These are phyloP conservation scores for Andrena cerasifolii DNA, from an alignment of 1,140 invertebrate genomes.

Conservation along the genomic window DNA sequence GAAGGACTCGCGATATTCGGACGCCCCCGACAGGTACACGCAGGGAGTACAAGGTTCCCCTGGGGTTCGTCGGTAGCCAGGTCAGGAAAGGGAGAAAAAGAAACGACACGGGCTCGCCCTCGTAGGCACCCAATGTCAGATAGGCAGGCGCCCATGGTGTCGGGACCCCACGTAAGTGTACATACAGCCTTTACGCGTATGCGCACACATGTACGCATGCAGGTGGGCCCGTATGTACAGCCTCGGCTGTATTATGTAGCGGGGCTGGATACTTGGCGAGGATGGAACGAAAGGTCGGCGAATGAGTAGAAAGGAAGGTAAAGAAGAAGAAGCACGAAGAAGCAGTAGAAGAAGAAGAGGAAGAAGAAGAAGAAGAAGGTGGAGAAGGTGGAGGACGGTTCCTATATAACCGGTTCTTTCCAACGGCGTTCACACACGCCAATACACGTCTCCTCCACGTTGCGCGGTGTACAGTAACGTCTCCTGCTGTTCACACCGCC, in stretches of 20 bases:
- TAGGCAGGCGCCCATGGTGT: slow-evolving; percentile 67
- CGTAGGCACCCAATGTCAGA: slow-evolving; percentile 67
- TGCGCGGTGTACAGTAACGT: slow-evolving; percentile 42
- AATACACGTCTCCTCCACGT: slow-evolving; percentile 42
- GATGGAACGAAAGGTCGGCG: slow-evolving; percentile 59
- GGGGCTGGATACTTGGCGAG: slow-evolving; percentile 61
- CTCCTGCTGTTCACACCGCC: slow-evolving; percentile 60
- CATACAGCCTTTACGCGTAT: slow-evolving; percentile 39
- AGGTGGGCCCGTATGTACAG: neutral
- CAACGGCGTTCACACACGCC: slow-evolving; percentile 53
- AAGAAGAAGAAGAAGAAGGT: slow-evolving; percentile 57
- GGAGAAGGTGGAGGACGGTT: slow-evolving; percentile 72
- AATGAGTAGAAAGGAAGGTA: slow-evolving; percentile 47
- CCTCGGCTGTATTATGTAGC: slow-evolving; percentile 63
- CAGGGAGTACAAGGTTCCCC: slow-evolving; percentile 33
- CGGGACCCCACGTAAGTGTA: slow-evolving; percentile 63
- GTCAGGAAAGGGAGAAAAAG: slow-evolving; percentile 55
- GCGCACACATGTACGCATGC: neutral
- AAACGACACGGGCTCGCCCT: slow-evolving; percentile 58
- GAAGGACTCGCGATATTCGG: slow-evolving; percentile 60
- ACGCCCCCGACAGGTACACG: slow-evolving; percentile 35
- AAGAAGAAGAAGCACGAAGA: slow-evolving; percentile 34
- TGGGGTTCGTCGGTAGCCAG: slow-evolving; percentile 60
- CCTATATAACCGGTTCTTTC: slow-evolving; percentile 79
- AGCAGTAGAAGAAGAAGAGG: slow-evolving; percentile 17